A percentile compares a stretch with the other conserved stretches of the same genome.
Conservation (phyloP, 2,113 vertebrate species). For the Hydropotes inermis region DNA sequence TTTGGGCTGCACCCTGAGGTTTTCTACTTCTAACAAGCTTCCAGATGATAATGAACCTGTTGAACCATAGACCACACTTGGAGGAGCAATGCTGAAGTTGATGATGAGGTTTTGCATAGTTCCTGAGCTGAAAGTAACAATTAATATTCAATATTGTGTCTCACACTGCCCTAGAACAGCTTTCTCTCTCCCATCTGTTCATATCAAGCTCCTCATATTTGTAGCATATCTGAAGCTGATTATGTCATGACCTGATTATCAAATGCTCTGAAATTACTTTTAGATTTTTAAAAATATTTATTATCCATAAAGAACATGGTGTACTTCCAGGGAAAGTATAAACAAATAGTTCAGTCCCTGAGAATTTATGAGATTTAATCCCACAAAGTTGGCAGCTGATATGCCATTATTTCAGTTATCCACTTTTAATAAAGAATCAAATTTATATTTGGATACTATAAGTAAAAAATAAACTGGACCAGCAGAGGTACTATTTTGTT, state of each 20-base stretch:
- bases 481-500: background rate
- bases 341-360: slow-evolving; percentile 31
- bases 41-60: background rate
- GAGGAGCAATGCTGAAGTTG: background rate
- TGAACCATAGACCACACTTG: background rate
- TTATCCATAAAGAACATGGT: slow-evolving; percentile 27
- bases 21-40: background rate
- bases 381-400: slow-evolving; percentile 32
- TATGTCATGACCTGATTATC: slow-evolving; percentile 32
- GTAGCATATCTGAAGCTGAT: background rate
- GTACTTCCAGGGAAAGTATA: slow-evolving; percentile 34
- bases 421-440: slow-evolving; percentile 15
- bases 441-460: slow-evolving; percentile 31
- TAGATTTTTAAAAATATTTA: background rate
- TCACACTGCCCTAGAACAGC: background rate
- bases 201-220: background rate
- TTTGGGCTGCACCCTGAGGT: background rate
- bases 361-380: slow-evolving; percentile 38
- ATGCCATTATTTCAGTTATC: background rate
- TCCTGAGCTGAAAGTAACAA: background rate
- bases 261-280: slow-evolving; percentile 46
- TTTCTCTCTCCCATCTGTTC: slow-evolving; percentile 45
- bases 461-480: background rate
- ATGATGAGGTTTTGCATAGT: background rate
- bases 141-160: background rate